Evolutionary conservation across 1,140 invertebrate genomes (phyloP), one percentile per base, ranked within the genome.

Genomic region (Drosophila rufa): DNA sequence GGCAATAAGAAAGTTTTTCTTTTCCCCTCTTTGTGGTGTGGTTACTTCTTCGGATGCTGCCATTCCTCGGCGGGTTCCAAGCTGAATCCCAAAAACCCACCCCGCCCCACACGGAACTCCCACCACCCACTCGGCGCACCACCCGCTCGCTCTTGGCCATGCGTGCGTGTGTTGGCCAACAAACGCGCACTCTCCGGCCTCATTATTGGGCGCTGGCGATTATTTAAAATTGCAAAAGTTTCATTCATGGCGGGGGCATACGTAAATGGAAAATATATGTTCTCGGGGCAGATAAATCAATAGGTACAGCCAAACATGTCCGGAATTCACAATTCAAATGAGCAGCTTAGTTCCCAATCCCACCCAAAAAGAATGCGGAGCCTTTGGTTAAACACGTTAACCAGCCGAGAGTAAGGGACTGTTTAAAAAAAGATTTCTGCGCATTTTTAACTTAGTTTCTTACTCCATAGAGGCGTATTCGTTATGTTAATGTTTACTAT

Each of bases 141-240:
- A 48, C 65, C 56, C 56, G 42, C 27, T 17, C 14, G 27, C 19
- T 66, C 15, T 45, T 66, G 25, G 66, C 67, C 64, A 70, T 55
- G 67, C 48, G 80, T 83, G 79, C 58, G 79, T 81, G 75, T 70
- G 79, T 60, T 59, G 69, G 62, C 59, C 57, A 65, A 74, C 51
- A 50, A 51, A 36, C 62, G 56, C 73, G 42, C 74, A 56, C 85
- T 85, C 85, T 55, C 76, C 78, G 85, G 79, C 81, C 85, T 89
- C 85, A 90, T 90, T 90, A 90, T 90, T 77, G 85, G 66, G 85
- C 64, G 75, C 81, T 77, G 70, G 85, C 85, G 85, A 90, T 90
- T 90, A 90, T 90, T 90, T 90, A 81, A 90, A 90, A 90, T 90
- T 90, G 85, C 85, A 66, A 90, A 90, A 90, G 85, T 90, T 90